phyloP scores from a whole-genome alignment of 2,888 invertebrate species.

The Zeuzera pyrina region DNA sequence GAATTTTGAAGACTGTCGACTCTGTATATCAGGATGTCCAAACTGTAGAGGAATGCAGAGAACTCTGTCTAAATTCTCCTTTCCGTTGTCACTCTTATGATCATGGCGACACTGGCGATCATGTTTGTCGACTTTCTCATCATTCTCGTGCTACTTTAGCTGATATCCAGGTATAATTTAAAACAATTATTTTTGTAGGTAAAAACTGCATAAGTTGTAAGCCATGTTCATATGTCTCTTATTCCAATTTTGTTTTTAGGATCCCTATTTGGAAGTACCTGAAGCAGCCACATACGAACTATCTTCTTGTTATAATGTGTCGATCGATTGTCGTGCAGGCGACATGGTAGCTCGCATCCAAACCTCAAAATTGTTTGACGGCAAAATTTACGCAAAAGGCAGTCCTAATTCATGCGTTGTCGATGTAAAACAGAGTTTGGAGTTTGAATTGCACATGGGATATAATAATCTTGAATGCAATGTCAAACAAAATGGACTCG shows the following conservation, averaged over 20 bases:
- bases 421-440: constrained; percentile 89
- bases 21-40: constrained; percentile 93
- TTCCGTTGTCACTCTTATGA: constrained; percentile 95
- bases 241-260: constrained; percentile 58
- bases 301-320: constrained; percentile 95
- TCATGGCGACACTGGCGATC: constrained; percentile 93
- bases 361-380: constrained; percentile 93
- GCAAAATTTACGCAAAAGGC: constrained; percentile 95
- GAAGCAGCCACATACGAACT: constrained; percentile 94
- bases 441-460: constrained; percentile 93
- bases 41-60: constrained; percentile 89
- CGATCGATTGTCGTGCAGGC: constrained; percentile 91
- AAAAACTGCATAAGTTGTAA: too few relatives aligned
- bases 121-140: constrained; percentile 93
- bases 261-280: constrained; percentile 91
- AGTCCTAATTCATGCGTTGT: constrained; percentile 94
- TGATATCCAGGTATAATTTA: constrained; percentile 84
- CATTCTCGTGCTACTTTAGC: constrained; percentile 91
- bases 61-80: constrained; percentile 90
- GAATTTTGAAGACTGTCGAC: constrained; percentile 94
- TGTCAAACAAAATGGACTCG: constrained; percentile 90
- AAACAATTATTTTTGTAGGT: background rate
- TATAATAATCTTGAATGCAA: constrained; percentile 95
- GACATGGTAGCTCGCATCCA: constrained; percentile 95
- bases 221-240: constrained; percentile 4